phyloP scores from a whole-genome alignment of 2,888 invertebrate genomes.

The Rhingia rostrata region DNA sequence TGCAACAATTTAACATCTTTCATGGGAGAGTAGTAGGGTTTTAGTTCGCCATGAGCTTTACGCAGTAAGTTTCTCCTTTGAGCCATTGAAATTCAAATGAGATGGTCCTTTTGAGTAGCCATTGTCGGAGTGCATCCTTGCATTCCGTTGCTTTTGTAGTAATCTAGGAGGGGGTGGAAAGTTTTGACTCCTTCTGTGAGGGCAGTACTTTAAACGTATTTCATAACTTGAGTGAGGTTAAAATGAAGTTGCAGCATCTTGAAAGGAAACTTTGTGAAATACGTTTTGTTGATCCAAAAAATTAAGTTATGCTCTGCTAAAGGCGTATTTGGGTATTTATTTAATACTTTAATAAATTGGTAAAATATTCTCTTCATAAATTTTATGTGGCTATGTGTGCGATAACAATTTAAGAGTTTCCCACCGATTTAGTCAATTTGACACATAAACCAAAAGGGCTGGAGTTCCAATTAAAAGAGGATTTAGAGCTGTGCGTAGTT shows the following conservation, averaged over 20 bases:
- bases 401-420: no score
- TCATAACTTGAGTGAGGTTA: background rate
- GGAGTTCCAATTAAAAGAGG: no score
- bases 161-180: background rate
- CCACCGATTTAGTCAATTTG: no score
- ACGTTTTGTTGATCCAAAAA: no score
- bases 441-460: no score
- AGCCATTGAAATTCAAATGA: constrained; percentile 62
- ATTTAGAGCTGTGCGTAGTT: no score
- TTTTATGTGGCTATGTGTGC: no score
- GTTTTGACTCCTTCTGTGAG: background rate
- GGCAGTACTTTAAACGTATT: background rate
- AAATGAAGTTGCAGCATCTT: background rate
- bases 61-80: constrained; percentile 26
- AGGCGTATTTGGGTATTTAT: no score
- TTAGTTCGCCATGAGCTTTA: constrained; percentile 25
- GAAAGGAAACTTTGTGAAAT: background rate
- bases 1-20: constrained; percentile 50
- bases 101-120: constrained; percentile 26
- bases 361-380: no score
- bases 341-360: no score
- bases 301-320: no score
- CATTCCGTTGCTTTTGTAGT: background rate
- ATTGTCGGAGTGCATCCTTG: constrained; percentile 11
- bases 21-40: constrained; percentile 31